phyloP scores from a whole-genome alignment of 2,888 invertebrate genomes.

The Oscheius sp. region DNA sequence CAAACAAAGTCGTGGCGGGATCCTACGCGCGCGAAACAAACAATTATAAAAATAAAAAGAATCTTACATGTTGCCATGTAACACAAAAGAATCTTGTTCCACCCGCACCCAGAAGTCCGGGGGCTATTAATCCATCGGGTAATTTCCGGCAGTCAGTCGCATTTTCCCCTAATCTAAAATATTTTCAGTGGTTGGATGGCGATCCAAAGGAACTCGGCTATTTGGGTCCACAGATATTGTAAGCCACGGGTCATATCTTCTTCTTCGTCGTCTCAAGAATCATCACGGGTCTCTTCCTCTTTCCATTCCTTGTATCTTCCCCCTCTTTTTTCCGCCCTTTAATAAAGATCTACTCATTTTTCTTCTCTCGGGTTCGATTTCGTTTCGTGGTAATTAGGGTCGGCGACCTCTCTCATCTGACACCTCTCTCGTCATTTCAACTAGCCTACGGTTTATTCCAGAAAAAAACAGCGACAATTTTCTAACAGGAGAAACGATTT shows the following conservation, averaged over 20 bases:
- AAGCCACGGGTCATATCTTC: too few species aligned
- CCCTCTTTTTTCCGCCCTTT: neutral
- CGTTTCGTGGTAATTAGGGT: neutral
- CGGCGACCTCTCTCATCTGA: conserved; percentile 14
- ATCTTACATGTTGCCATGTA: too few species aligned
- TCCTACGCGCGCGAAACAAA: too few species aligned
- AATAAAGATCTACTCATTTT: conserved; percentile 3
- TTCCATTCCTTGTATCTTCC: neutral
- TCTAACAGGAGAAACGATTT: too few species aligned
- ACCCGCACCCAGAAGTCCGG: too few species aligned
- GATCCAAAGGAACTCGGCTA: neutral
- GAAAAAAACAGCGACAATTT: neutral
- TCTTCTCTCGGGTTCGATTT: neutral
- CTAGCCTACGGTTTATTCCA: conserved; percentile 1
- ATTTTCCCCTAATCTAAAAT: neutral
- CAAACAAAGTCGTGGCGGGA: too few species aligned
- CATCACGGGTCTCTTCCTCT: neutral
- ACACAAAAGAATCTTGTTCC: too few species aligned
- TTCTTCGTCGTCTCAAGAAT: too few species aligned
- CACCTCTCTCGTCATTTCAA: conserved; percentile 10
- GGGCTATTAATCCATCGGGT: too few species aligned
- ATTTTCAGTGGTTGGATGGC: conserved; percentile 22
- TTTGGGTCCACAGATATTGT: too few species aligned
- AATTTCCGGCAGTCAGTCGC: neutral
- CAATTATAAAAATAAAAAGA: too few species aligned